Conservation (phyloP, 2,113 vertebrate species). For the Oryzias javanicus region DNA sequence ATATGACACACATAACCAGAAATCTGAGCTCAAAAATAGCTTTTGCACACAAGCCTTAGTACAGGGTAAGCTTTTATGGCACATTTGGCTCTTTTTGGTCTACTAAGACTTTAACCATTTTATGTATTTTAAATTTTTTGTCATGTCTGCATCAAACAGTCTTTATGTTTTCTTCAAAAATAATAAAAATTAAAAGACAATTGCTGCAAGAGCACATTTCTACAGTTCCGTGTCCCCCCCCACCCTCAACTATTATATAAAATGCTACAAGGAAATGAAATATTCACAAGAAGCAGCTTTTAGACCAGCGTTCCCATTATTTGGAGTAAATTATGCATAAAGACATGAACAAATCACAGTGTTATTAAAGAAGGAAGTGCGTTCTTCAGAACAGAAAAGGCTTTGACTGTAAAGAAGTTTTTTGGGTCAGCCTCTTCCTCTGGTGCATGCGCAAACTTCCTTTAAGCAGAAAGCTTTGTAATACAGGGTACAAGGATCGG, state of each 20-base stretch:
- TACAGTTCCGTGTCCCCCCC: background rate
- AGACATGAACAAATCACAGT: constrained; percentile 43
- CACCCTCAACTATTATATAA: constrained; percentile 19
- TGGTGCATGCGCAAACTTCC: constrained; percentile 18
- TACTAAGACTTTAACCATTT: too few relatives aligned
- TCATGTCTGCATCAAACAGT: too few relatives aligned
- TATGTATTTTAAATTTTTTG: too few relatives aligned
- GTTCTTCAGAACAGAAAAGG: constrained; percentile 15
- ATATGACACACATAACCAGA: constrained; percentile 61
- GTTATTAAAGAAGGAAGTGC: constrained; percentile 39
- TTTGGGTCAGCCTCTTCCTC: constrained; percentile 8
- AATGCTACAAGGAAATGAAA: constrained; percentile 48
- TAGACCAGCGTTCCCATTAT: constrained; percentile 31
- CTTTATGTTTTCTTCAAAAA: constrained; percentile 1
- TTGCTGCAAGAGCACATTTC: constrained; percentile 15
- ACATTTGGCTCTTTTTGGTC: constrained; percentile 21
- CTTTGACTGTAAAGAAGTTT: constrained; percentile 13
- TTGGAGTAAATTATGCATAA: constrained; percentile 47
- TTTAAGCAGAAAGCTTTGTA: constrained; percentile 17
- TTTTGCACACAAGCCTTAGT: constrained; percentile 49
- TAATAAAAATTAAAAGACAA: background rate
- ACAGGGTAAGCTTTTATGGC: constrained; percentile 52
- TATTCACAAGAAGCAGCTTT: constrained; percentile 57
- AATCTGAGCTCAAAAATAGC: constrained; percentile 59
- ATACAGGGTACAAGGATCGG: constrained; percentile 9